A percentile compares a stretch with the other conserved stretches of the same genome.
Evolutionary conservation across 2,797 vertebrate species (phyloP).

Genomic region (Helarctos malayanus): DNA sequence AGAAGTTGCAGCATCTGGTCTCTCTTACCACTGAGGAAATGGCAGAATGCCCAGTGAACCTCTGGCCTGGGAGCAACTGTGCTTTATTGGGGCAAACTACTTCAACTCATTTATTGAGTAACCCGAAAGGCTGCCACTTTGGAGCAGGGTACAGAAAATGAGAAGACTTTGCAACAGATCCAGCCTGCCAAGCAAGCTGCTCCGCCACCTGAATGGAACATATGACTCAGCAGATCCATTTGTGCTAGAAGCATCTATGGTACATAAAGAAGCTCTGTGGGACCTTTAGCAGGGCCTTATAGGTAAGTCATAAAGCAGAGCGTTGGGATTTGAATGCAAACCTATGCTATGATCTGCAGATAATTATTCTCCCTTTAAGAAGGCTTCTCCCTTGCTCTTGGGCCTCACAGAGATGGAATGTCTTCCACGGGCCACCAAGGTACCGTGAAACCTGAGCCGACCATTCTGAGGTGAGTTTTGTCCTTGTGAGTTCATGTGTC

Average conservation of each 20-base stretch:
- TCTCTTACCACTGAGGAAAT: not conserved
- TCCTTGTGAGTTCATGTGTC: not conserved
- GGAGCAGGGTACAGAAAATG: not conserved
- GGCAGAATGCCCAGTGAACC: not conserved
- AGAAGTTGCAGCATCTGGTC: not conserved
- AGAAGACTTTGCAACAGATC: not conserved
- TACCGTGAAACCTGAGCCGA: not conserved
- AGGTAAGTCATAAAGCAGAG: not conserved
- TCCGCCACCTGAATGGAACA: not conserved
- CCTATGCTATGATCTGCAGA: not conserved
- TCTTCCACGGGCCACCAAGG: not conserved
- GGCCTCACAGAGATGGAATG: not conserved
- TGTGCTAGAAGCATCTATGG: not conserved
- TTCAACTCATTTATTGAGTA: not conserved
- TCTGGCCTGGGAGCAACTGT: not conserved
- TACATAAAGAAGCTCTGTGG: not conserved
- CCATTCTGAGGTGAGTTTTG: not conserved
- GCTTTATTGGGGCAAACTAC: not conserved
- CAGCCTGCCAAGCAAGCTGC: not conserved
- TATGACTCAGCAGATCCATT: not conserved
- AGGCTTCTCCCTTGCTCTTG: not conserved
- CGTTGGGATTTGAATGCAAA: not conserved
- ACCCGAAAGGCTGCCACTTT: not conserved
- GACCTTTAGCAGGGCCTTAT: not conserved
- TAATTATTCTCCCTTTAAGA: not conserved